phyloP scores from a whole-genome alignment of 2,888 invertebrate genomes.

The Agrenia bidenticulata region DNA sequence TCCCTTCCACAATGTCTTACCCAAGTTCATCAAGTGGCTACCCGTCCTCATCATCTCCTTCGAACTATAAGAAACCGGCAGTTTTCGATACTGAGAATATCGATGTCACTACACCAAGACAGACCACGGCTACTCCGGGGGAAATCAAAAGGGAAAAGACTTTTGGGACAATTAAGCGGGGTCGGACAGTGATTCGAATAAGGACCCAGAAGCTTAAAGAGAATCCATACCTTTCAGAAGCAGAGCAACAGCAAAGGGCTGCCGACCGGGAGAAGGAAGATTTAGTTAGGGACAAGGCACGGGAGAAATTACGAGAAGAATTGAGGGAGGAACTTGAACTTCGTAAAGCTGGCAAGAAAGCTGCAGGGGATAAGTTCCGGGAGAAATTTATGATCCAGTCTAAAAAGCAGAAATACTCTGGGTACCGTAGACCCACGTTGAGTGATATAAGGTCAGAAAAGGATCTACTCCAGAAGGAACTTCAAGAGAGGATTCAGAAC shows the following conservation, averaged over 20 bases:
- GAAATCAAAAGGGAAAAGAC: slow-evolving; percentile 38
- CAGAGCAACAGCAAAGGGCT: slow-evolving; percentile 10
- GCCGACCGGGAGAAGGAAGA: slow-evolving; percentile 11
- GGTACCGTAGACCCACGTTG: slow-evolving; percentile 46
- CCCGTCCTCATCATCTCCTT: background rate
- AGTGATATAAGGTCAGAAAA: slow-evolving; percentile 47
- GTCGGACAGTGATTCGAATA: slow-evolving; percentile 72
- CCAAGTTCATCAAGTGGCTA: background rate
- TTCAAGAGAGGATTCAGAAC: slow-evolving; percentile 42
- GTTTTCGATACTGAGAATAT: slow-evolving; percentile 69
- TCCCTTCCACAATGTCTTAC: slow-evolving; percentile 20
- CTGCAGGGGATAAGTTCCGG: slow-evolving; percentile 71
- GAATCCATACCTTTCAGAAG: slow-evolving; percentile 41
- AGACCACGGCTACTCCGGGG: slow-evolving; percentile 36
- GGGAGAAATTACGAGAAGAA: slow-evolving; percentile 14
- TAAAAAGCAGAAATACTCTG: slow-evolving; percentile 42
- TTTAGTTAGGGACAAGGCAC: slow-evolving; percentile 3
- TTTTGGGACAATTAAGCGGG: slow-evolving; percentile 68
- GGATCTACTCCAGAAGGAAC: slow-evolving; percentile 40
- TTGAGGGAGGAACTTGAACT: slow-evolving; percentile 7
- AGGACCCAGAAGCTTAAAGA: slow-evolving; percentile 60
- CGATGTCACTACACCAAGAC: slow-evolving; percentile 69
- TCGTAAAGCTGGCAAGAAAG: slow-evolving; percentile 61
- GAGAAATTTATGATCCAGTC: slow-evolving; percentile 69
- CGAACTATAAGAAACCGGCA: slow-evolving; percentile 57